These are phyloP conservation scores for Erebia ligea DNA, from an alignment of 2,888 invertebrate species.

Conservation along the genomic window DNA sequence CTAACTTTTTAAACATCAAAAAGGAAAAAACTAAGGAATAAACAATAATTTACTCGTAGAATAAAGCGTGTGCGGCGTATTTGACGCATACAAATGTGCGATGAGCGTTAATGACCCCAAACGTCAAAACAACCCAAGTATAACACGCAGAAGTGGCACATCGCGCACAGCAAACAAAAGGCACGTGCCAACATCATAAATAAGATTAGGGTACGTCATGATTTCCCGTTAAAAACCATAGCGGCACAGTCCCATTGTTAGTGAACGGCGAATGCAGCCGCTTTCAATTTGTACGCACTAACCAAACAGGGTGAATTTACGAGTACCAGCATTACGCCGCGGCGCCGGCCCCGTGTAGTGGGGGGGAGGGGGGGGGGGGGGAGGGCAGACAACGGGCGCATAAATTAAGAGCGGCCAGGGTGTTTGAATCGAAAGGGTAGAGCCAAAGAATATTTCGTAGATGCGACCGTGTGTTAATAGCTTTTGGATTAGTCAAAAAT, in stretches of 20 bases:
- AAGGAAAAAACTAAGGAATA: too few species aligned
- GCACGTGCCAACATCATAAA: slow-evolving; percentile 71
- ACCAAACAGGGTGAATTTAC: slow-evolving; percentile 55
- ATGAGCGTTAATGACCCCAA: not conserved
- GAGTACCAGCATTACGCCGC: slow-evolving; percentile 50
- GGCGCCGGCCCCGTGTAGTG: slow-evolving; percentile 34
- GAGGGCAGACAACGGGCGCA: slow-evolving; percentile 65
- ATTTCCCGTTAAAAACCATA: slow-evolving; percentile 54
- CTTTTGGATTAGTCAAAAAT: too few species aligned
- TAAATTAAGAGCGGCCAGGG: slow-evolving; percentile 65
- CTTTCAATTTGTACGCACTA: slow-evolving; percentile 72
- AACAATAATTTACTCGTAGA: not conserved
- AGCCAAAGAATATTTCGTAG: slow-evolving; percentile 49
- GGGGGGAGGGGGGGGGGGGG: slow-evolving; percentile 47
- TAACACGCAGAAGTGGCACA: slow-evolving; percentile 18
- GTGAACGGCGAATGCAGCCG: slow-evolving; percentile 49
- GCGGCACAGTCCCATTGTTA: slow-evolving; percentile 48
- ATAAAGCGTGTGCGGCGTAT: not conserved
- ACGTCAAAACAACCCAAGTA: slow-evolving; percentile 18
- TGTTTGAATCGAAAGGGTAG: slow-evolving; percentile 58
- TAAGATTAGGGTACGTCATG: slow-evolving; percentile 69
- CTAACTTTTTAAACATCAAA: not conserved
- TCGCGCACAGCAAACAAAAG: slow-evolving; percentile 46
- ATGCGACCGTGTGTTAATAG: not conserved
- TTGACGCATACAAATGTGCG: not conserved